Evolutionary conservation across 2,113 vertebrate genomes (phyloP), one percentile per base, ranked within the genome.

Genomic region (Dipodomys merriami): DNA sequence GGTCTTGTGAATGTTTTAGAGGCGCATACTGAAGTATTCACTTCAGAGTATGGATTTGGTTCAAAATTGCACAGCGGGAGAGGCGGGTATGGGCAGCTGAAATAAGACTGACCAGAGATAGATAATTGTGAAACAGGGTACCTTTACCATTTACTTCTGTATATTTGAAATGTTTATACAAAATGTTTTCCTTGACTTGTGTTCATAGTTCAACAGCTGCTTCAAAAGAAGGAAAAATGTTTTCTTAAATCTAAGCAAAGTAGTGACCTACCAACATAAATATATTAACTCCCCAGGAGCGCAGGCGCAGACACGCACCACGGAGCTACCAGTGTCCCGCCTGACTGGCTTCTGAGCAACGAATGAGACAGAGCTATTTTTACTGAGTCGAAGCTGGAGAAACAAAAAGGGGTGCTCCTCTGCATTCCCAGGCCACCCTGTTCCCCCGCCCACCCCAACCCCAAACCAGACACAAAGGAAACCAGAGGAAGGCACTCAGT

Each of bases 341-440:
- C 3, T 0, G 35, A 20, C 68, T 4, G 12, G 1, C 12, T 78
- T 69, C 23, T 16, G 4, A 72, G 71, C 69, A 1, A 5, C 2
- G 9, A 60, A 72, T 29, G 73, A 81, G 71, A 82, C 1, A 15
- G 1, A n/a, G 46, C 68, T 30, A 8, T 57, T 62, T 46, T 49
- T 3, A 13, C 22, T 65, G 8, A 80, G 60, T 7, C 2, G 0
- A 12, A 71, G 6, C 29, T 3, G 0, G 77, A 65, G 68, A 60
- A 39, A 11, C 1, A 76, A 86, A 35, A 35, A 69, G 20, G 30
- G 69, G 53, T 0, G 0, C 0, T 35, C 29, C 69, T 7, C 6
- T 1, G 9, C 0, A 0, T 8, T 20, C 3, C 0, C 0, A 53
- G 27, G 11, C 67, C 33, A 1, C 7, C 53, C 29, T 3, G 33